These are phyloP conservation scores for Drosophila sturtevanti DNA, from an alignment of 1,140 invertebrate species.

Conservation along the genomic window DNA sequence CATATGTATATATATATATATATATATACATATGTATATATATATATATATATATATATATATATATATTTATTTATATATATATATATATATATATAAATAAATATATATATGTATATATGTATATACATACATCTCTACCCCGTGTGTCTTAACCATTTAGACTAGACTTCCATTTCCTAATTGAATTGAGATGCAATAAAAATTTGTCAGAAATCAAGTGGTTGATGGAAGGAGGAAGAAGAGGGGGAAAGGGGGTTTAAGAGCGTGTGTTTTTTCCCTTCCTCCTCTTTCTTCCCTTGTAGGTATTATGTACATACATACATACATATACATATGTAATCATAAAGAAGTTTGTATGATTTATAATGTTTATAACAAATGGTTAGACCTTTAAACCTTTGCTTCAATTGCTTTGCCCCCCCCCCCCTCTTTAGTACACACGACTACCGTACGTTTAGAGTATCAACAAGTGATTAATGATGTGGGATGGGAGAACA, in stretches of 20 bases:
- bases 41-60: too few species aligned
- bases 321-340: slow-evolving; percentile 4
- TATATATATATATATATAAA: too few species aligned
- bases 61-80: too few species aligned
- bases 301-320: too few species aligned
- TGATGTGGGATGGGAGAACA: slow-evolving; percentile 26
- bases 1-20: too few species aligned
- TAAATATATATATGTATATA: too few species aligned
- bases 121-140: too few species aligned
- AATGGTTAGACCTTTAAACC: slow-evolving; percentile 25
- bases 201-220: slow-evolving; percentile 67
- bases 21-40: too few species aligned
- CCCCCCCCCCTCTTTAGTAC: background rate
- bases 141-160: background rate
- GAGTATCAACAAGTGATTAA: slow-evolving; percentile 73
- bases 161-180: background rate
- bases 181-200: slow-evolving; percentile 75
- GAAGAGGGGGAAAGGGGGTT: slow-evolving; percentile 7
- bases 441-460: slow-evolving; percentile 15
- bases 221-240: background rate
- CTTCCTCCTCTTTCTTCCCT: too few species aligned
- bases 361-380: slow-evolving; percentile 66
- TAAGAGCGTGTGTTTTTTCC: too few species aligned
- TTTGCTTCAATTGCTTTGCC: background rate
- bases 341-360: slow-evolving; percentile 53